Conservation (phyloP, 2,113 vertebrate species). For the Mastomys natalensis region DNA sequence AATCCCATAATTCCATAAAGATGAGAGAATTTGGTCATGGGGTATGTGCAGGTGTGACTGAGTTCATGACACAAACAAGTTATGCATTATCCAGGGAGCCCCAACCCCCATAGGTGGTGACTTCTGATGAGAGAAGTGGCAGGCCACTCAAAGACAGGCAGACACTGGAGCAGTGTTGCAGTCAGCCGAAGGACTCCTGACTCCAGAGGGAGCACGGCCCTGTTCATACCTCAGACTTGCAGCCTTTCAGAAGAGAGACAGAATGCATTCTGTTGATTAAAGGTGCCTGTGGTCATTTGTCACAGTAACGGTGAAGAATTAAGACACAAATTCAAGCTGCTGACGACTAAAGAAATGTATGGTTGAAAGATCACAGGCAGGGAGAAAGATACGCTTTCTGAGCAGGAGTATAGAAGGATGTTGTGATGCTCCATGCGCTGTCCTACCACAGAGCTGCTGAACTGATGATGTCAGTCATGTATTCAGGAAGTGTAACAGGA, state of each 20-base stretch:
- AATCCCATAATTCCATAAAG: no score
- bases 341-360: background rate
- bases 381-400: background rate
- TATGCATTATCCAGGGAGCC: background rate
- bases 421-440: accelerated
- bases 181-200: accelerated
- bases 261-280: background rate
- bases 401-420: accelerated
- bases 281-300: background rate
- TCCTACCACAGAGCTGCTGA: background rate
- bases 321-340: background rate
- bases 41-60: background rate
- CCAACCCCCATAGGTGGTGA: background rate
- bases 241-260: background rate
- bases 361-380: background rate
- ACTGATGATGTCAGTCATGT: no score
- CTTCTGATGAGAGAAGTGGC: background rate
- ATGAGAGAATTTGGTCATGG: background rate
- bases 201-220: accelerated
- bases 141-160: background rate
- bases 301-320: background rate
- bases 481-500: background rate
- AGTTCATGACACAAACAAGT: background rate
- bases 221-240: accelerated
- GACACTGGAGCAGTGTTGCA: accelerated